A percentile compares a stretch with the other conserved stretches of the same genome.
Evolutionary conservation across 1,140 invertebrate genomes (phyloP).

Genomic region (Drosophila hydei): DNA sequence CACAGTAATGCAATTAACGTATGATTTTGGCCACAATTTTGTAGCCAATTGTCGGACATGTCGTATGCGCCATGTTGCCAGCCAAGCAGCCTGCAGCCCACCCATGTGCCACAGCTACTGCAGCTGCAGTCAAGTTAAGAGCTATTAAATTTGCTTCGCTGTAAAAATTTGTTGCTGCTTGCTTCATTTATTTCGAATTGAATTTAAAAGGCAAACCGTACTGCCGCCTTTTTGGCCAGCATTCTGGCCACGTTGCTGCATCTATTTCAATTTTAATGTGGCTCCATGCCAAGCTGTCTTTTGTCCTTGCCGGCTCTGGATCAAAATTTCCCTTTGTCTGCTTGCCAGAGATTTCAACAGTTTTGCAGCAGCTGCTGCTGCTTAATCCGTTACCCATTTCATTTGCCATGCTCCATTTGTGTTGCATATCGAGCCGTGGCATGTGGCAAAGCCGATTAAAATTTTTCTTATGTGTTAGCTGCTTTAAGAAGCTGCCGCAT

Average conservation of each 20-base stretch:
- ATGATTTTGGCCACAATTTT: slow-evolving; percentile 4
- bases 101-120: slow-evolving; percentile 44
- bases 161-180: slow-evolving; percentile 55
- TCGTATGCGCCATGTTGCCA: slow-evolving; percentile 38
- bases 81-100: slow-evolving; percentile 20
- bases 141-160: slow-evolving; percentile 64
- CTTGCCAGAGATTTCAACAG: slow-evolving; percentile 55
- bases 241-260: slow-evolving; percentile 41
- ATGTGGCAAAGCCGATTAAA: slow-evolving; percentile 64
- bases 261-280: slow-evolving; percentile 64
- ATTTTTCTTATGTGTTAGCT: slow-evolving; percentile 1
- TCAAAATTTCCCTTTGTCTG: slow-evolving; percentile 76
- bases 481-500: slow-evolving; percentile 27
- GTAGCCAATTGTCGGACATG: slow-evolving; percentile 24
- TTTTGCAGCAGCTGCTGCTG: slow-evolving; percentile 38
- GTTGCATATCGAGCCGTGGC: slow-evolving; percentile 57
- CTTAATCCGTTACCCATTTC: slow-evolving; percentile 68
- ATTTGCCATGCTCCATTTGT: slow-evolving; percentile 66
- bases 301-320: slow-evolving; percentile 47
- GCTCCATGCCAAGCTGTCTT: slow-evolving; percentile 63
- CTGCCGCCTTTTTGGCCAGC: slow-evolving; percentile 18
- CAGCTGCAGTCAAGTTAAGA: slow-evolving; percentile 63
- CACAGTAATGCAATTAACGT: slow-evolving; percentile 2
- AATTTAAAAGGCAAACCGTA: slow-evolving; percentile 60
- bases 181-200: slow-evolving; percentile 70